Percentiles rank a stretch among this genome's conserved stretches.
These are phyloP conservation scores for Falco punctatus DNA, from an alignment of 2,113 vertebrate species.

Conservation along the genomic window DNA sequence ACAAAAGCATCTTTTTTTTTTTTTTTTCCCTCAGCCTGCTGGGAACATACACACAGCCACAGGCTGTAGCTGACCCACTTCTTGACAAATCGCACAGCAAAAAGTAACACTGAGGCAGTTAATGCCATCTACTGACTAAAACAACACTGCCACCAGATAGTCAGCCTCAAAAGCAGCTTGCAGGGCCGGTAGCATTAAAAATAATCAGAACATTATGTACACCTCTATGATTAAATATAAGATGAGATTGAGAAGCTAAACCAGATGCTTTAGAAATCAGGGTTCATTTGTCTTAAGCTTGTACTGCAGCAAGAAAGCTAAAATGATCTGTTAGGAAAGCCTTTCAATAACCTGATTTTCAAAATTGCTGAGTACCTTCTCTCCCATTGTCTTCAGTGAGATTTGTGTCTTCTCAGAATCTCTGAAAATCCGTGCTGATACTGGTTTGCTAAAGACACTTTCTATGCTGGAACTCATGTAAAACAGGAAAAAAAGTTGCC, in stretches of 20 bases:
- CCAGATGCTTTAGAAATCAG: not conserved
- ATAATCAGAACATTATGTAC: not conserved
- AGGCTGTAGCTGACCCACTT: slow-evolving; percentile 57
- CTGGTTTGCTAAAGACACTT: not conserved
- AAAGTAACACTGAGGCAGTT: slow-evolving; percentile 42
- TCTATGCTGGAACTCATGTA: not conserved
- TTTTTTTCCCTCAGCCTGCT: not conserved
- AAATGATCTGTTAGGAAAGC: not conserved
- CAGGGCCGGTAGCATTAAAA: not conserved
- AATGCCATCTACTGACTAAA: slow-evolving; percentile 63
- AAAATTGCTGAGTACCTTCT: not conserved
- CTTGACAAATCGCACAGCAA: slow-evolving; percentile 1
- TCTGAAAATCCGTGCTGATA: not conserved
- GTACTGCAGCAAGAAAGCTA: not conserved
- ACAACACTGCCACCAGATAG: not conserved
- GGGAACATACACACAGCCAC: slow-evolving; percentile 13
- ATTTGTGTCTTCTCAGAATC: not conserved
- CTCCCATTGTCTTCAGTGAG: not conserved
- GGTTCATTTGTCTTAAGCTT: slow-evolving; percentile 1
- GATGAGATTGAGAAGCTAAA: not conserved
- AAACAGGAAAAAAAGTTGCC: not conserved
- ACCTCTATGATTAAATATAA: slow-evolving; percentile 1
- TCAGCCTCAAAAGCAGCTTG: not conserved
- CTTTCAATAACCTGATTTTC: not conserved
- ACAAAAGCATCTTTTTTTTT: not conserved